Evolutionary conservation across 2,797 vertebrate species (phyloP), one percentile per base, ranked within the genome.

Genomic region (Parotocinclus haroldoi): DNA sequence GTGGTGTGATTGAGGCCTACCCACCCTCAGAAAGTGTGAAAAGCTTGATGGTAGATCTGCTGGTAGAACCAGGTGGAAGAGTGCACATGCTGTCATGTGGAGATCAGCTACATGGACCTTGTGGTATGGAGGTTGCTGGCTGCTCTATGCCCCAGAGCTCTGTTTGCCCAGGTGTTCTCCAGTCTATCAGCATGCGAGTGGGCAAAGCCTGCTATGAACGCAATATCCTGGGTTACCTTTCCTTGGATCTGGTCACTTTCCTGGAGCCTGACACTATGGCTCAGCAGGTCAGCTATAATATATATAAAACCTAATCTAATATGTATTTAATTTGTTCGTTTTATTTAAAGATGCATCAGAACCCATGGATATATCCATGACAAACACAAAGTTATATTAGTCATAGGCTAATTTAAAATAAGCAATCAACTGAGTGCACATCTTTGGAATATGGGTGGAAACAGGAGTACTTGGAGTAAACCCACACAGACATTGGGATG

Each of bases 1-100:
- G 94, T 9, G 94, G 94, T 8, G 87, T 93, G 66, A 86, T 96
- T n/a, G 94, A 96, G 80, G 94, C 93, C 1, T 92, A 85, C 73
- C 93, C 93, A 0, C 86, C 84, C 50, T 86, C 93, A 0, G 82
- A 91, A 17, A 86, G 81, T 1, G 10, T 95, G 82, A 93, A 91
- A 59, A 91, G 88, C 79, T 81, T 96, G 57, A 93, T 88, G 0
- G 91, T 95, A 78, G 95, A 96, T 80, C 79, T 96, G 87, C 83
- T 96, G 71, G 88, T 96, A 65, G 91, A 94, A 76, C 94, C 94
- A 0, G 86, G 77, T 0, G 95, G 93, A 62, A 79, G 87, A 67
- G 78, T 94, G 69, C 80, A 77, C 1, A 76, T 94, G 72, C 65
- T 95, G 67, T 90, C 93, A 0, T 91, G 89, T 19, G 94, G 94